Percentiles rank a stretch among this genome's conserved stretches.
Evolutionary conservation across 2,888 invertebrate genomes (phyloP).

Genomic region (Brachyptera risi): DNA sequence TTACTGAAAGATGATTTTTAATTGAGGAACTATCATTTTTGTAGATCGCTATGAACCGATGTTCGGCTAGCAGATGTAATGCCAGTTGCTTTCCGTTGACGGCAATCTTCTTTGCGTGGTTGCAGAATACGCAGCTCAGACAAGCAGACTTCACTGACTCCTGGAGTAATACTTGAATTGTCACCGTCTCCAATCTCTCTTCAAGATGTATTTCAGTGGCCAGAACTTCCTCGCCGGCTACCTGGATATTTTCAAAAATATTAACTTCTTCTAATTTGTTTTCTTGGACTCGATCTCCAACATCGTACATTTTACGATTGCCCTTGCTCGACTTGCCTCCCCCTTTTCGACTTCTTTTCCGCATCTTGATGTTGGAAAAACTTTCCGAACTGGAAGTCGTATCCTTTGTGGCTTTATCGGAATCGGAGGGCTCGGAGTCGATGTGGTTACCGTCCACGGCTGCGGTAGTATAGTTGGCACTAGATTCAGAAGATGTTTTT

Average conservation of each 20-base stretch:
- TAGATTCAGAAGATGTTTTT: background rate
- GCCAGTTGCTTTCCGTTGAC: slow-evolving; percentile 78
- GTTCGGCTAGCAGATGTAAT: slow-evolving; percentile 73
- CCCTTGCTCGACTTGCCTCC: background rate
- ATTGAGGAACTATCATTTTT: background rate
- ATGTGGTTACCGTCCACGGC: background rate
- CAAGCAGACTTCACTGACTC: slow-evolving; percentile 68
- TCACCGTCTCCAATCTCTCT: slow-evolving; percentile 69
- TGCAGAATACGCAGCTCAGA: slow-evolving; percentile 73
- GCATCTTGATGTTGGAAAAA: no score
- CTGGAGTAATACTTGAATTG: slow-evolving; percentile 65
- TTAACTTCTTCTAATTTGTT: slow-evolving; percentile 1
- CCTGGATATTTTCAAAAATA: slow-evolving; percentile 30
- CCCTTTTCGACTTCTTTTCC: no score
- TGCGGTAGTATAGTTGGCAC: background rate
- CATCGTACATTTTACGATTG: background rate
- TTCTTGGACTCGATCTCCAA: background rate
- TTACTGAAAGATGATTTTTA: background rate
- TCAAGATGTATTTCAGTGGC: slow-evolving; percentile 68
- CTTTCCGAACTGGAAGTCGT: background rate
- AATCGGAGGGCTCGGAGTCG: background rate
- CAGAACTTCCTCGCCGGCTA: slow-evolving; percentile 61
- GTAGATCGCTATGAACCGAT: slow-evolving; percentile 67
- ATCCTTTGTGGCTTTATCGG: background rate
- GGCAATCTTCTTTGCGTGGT: slow-evolving; percentile 79